Percentiles rank a stretch among this genome's conserved stretches.
Evolutionary conservation across 2,113 vertebrate species (phyloP).

Genomic region (Scomber japonicus): DNA sequence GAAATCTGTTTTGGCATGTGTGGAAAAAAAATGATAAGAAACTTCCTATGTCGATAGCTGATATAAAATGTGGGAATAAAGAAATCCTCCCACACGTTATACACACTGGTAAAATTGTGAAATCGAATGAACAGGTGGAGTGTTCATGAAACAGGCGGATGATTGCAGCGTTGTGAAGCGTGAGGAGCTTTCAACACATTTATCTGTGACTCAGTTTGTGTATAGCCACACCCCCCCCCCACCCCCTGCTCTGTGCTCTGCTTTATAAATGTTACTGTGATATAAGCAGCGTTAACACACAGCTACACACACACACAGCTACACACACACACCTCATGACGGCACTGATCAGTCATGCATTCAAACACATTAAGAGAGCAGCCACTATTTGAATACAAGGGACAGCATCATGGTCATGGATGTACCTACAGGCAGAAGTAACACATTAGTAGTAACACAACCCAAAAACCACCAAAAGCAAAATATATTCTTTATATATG

Average conservation of each 20-base stretch:
- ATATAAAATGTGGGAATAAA: background rate
- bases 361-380: constrained; percentile 50
- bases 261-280: constrained; percentile 68
- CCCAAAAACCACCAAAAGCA: constrained; percentile 9
- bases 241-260: constrained; percentile 52
- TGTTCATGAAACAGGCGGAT: background rate
- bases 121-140: background rate
- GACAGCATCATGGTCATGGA: constrained; percentile 19
- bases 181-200: constrained; percentile 30
- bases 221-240: constrained; percentile 45
- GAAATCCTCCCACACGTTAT: background rate
- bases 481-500: background rate
- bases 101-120: background rate
- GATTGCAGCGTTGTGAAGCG: background rate
- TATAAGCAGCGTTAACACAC: constrained; percentile 60
- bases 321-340: constrained; percentile 43
- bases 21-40: background rate
- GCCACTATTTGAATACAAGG: constrained; percentile 45
- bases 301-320: constrained; percentile 37
- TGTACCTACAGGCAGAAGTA: constrained; percentile 36
- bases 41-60: background rate
- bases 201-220: constrained; percentile 51
- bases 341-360: constrained; percentile 71
- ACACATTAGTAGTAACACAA: constrained; percentile 14
- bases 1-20: background rate